These are phyloP conservation scores for Platalea minor DNA, from an alignment of 2,797 vertebrate genomes.

Conservation along the genomic window DNA sequence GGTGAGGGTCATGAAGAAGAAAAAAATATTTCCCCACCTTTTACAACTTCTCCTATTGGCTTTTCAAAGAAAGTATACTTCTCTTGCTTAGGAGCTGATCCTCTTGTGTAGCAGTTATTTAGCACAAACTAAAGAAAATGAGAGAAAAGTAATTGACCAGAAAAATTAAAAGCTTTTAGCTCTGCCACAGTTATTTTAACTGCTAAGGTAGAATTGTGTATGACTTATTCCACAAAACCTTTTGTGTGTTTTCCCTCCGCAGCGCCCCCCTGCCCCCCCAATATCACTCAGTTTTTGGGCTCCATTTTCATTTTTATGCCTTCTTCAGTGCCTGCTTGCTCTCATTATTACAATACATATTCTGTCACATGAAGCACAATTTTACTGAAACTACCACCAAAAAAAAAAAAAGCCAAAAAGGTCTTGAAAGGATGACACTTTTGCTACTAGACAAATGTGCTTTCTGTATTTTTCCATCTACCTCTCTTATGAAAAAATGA, in stretches of 20 bases:
- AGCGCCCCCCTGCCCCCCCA: fast-evolving
- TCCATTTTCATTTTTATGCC: neutral
- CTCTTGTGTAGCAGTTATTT: neutral
- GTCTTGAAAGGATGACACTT: neutral
- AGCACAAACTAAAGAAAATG: neutral
- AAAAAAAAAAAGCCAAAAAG: neutral
- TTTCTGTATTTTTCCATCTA: neutral
- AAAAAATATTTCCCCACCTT: neutral
- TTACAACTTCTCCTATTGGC: neutral
- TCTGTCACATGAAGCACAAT: neutral
- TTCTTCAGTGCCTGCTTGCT: neutral
- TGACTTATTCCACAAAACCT: neutral
- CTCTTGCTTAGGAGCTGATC: neutral
- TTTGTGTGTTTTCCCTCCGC: neutral
- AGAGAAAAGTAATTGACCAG: neutral
- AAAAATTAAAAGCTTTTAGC: neutral
- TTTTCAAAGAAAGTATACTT: neutral
- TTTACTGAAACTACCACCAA: neutral
- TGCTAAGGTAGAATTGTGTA: neutral
- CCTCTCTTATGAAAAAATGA: neutral
- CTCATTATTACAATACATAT: neutral
- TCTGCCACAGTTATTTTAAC: neutral
- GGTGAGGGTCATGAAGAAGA: neutral
- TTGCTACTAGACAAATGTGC: neutral
- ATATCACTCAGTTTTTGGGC: neutral